phyloP scores from a whole-genome alignment of 2,888 invertebrate genomes.

The Tetropium fuscum region DNA sequence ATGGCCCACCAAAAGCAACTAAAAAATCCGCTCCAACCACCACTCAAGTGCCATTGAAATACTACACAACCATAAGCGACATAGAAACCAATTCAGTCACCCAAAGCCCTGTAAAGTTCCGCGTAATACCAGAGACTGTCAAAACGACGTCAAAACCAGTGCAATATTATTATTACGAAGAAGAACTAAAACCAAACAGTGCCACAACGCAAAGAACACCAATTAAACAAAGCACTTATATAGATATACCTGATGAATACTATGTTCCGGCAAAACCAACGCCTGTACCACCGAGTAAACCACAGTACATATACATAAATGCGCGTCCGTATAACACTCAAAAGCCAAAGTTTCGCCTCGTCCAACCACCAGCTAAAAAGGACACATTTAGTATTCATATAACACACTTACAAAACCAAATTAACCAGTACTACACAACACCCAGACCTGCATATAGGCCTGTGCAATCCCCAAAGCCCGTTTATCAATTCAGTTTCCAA shows the following conservation, averaged over 20 bases:
- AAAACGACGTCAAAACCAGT: conserved; percentile 63
- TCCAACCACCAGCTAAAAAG: conserved; percentile 35
- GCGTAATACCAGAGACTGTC: conserved; percentile 20
- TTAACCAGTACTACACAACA: conserved; percentile 72
- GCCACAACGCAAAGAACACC: conserved; percentile 41
- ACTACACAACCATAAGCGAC: conserved; percentile 70
- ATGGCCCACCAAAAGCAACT: conserved; percentile 60
- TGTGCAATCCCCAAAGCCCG: conserved; percentile 66
- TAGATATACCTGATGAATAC: conserved; percentile 47
- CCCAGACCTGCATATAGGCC: conserved; percentile 65
- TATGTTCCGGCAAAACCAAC: conserved; percentile 47
- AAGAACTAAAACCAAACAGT: conserved; percentile 57
- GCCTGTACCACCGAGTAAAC: conserved; percentile 40
- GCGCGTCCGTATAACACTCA: conserved; percentile 53
- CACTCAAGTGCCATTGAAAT: conserved; percentile 74
- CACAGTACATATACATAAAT: conserved; percentile 59
- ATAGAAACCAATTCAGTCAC: conserved; percentile 69
- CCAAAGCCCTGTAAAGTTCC: conserved; percentile 54
- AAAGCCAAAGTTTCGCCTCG: conserved; percentile 53
- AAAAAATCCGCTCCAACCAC: conserved; percentile 67
- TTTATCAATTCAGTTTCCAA: conserved; percentile 82
- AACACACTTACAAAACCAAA: conserved; percentile 74
- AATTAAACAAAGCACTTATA: conserved; percentile 36
- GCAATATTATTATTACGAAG: conserved; percentile 79
- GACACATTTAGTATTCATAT: conserved; percentile 76